Evolutionary conservation across 2,797 vertebrate species (phyloP), one percentile per base, ranked within the genome.

Genomic region (Sandelia bainsii): DNA sequence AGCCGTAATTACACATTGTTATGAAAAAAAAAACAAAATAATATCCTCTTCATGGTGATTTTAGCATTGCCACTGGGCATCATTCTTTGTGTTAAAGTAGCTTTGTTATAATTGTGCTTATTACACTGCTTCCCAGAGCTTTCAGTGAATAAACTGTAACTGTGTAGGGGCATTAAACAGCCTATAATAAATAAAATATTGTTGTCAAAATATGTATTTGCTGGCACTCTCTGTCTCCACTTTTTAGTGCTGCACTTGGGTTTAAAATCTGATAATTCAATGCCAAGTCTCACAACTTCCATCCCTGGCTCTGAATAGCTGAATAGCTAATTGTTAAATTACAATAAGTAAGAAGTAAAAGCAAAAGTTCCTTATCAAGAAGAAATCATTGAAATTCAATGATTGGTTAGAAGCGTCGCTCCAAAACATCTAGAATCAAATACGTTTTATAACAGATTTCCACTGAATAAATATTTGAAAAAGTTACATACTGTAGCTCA

Each of bases 71-170:
- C 50, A 62, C 60, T 8, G 69, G 79, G 69, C 57, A 69, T 75
- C 67, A 25, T 42, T 65, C 62, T 58, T 64, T 64, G 60, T 67
- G 58, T 13, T 37, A 17, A 60, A 64, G 60, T 51, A 34, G 62
- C 57, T 56, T 62, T 72, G 60, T 23, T 77, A 25, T 65, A 73
- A 79, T 77, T 65, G 71, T 77, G 79, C 74, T 80, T 70, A 68
- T 34, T 12, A 46, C 19, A 5, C 52, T 56, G 59, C 42, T 68
- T 79, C 64, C 44, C 50, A 13, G 51, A 80, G 72, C 50, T 59
- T 59, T 58, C 58, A 42, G 20, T 20, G 40, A 73, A 62, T 54
- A 45, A 62, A 68, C 27, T 27, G n/a, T 52, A 57, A 14, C 27
- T 23, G 14, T n/a, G 48, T 42, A 27, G 66, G 3, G 32, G 39